Evolutionary conservation across 1,140 invertebrate species (phyloP), one percentile per base, ranked within the genome.

Genomic region (Polypedilum vanderplanki): DNA sequence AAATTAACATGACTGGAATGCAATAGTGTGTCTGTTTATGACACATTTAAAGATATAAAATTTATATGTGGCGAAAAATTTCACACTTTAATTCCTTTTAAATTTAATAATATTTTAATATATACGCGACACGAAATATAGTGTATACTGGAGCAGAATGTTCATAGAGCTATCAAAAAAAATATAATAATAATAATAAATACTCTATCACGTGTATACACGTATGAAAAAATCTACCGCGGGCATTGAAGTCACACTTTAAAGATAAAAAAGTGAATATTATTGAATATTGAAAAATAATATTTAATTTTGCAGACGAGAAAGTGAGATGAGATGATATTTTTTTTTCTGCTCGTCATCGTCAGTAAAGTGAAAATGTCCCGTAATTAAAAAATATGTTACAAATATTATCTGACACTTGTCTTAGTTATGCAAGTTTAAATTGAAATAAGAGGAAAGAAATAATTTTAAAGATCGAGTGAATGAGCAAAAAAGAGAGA

Each of bases 221-320:
- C n/a, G 18, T 18, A 70, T 22, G 10, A 20, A 70, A 70, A 70
- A 70, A 70, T 70, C 17, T 22, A 70, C 65, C 20, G 17, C 20
- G 65, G 65, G 65, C 65, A 22, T 70, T 70, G 20, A 70, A 70
- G 65, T 22, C 17, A 70, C 65, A 70, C 65, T 22, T 20, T 18
- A 70, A 20, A 70, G 65, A 70, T 70, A 70, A 70, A 70, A 57
- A 57, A 70, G n/a, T 20, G 17, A 70, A 70, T 70, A 57, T 57
- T 15, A 15, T 57, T 15, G n/a, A 57, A 57, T 57, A 57, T 57
- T 57, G n/a, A 57, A 57, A 57, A 3, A 17, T 57, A 17, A 57
- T 57, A 57, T 57, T 57, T 57, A 15, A 57, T 57, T 12, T 17
- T 17, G n/a, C 46, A 15, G n/a, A n/a, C n/a, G n/a, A n/a, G n/a